phyloP scores from a whole-genome alignment of 2,113 vertebrate genomes.

The Ciconia boyciana region DNA sequence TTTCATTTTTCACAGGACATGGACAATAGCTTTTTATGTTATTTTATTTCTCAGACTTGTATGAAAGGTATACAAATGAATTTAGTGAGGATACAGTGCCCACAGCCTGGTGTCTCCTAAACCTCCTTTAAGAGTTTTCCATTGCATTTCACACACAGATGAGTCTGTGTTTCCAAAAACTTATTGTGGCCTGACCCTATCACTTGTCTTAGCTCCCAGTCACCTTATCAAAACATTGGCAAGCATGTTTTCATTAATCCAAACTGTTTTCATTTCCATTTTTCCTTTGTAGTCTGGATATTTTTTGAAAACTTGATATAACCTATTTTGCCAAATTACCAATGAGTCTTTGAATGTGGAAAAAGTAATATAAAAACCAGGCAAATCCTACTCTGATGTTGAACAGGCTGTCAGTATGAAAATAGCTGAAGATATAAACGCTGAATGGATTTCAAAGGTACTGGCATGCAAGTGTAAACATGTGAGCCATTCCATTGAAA shows the following conservation, averaged over 20 bases:
- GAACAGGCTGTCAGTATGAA: neutral
- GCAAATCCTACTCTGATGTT: neutral
- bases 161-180: neutral
- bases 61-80: slow-evolving; percentile 6
- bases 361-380: neutral
- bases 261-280: neutral
- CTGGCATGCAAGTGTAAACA: neutral
- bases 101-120: neutral
- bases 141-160: neutral
- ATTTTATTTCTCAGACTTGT: slow-evolving; percentile 64
- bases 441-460: neutral
- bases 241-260: neutral
- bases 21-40: slow-evolving; percentile 76
- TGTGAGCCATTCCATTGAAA: neutral
- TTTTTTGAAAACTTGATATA: neutral
- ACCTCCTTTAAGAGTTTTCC: neutral
- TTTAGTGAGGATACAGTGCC: slow-evolving; percentile 13
- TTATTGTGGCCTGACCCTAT: neutral
- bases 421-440: neutral
- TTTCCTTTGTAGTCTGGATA: neutral
- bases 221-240: neutral
- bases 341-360: neutral
- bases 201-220: neutral
- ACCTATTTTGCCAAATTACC: neutral
- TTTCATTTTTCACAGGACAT: slow-evolving; percentile 71